Evolutionary conservation across 2,888 invertebrate genomes (phyloP), one percentile per base, ranked within the genome.

Genomic region (Galerucella calmariensis): DNA sequence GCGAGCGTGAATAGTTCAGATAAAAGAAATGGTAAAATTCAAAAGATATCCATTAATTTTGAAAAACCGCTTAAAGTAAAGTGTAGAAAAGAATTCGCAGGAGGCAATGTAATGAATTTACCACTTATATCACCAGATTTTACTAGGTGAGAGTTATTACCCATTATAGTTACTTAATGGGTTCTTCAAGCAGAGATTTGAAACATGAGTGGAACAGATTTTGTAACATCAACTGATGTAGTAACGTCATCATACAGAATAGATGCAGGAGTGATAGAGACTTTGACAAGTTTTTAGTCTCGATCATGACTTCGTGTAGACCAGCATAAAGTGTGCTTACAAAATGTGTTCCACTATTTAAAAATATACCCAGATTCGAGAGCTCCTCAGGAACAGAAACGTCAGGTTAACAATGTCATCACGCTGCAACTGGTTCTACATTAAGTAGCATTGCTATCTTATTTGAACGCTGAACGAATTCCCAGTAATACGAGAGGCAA

Each of bases 311-410:
- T 27, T 27, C 14, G 24, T 12, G 8, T 10, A 11, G 59, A 12
- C 59, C 59, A 59, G 59, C 10, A 20, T 59, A 14, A 20, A 12
- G 59, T 20, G 69, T 67, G 65, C 70, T 70, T 59, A 20, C 6
- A 59, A 9, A 20, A 16, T 58, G 8, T 24, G 2, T 16, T 5
- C 2, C 20, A 1, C 12, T 24, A 24, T 16, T 3, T 2, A 58
- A 58, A 2, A 9, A 16, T 24, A 6, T 24, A 58, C 20, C 20
- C 2, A 2, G 20, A 24, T 58, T 58, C 16, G 56, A 63, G 62
- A 69, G 62, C 56, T 69, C 63, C 44, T 73, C 69, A 58, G 16
- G 20, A 16, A 20, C 6, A 2, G 20, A 51, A 51, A 51, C 14
- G 1, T 2, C 12, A 51, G 11, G 11, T 51, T 51, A 14, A 46